These are phyloP conservation scores for Paguma larvata DNA, from an alignment of 2,797 vertebrate species.

Conservation along the genomic window DNA sequence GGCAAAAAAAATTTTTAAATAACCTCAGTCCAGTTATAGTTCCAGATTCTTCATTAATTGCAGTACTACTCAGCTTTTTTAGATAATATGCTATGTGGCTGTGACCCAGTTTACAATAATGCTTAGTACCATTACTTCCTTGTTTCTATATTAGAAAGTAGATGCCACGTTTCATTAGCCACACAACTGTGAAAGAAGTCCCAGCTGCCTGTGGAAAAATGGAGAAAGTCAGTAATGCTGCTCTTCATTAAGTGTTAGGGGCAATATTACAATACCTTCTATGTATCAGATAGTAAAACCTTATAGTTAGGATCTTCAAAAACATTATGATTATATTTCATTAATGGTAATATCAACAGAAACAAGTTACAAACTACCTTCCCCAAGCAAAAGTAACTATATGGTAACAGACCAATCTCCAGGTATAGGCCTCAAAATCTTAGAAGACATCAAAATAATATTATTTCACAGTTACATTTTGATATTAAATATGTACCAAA, in stretches of 20 bases:
- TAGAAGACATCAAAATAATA: neutral
- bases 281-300: neutral
- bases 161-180: constrained; percentile 56
- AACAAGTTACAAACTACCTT: constrained; percentile 27
- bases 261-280: neutral
- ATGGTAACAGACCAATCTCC: neutral
- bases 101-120: constrained; percentile 62
- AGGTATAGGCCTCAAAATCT: neutral
- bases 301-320: neutral
- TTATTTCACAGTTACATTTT: neutral
- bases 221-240: neutral
- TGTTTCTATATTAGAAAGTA: constrained; percentile 52
- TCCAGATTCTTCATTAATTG: constrained; percentile 49
- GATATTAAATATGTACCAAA: neutral
- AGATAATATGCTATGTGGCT: neutral
- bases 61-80: neutral
- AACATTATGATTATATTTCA: neutral
- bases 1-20: neutral
- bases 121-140: constrained; percentile 33
- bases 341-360: constrained; percentile 5
- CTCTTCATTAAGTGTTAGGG: constrained; percentile 35
- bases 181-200: constrained; percentile 28
- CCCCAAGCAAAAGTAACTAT: neutral
- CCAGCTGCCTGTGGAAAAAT: neutral
- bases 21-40: neutral